Evolutionary conservation across 2,888 invertebrate species (phyloP), one percentile per base, ranked within the genome.

Genomic region (Limnephilus lunatus): DNA sequence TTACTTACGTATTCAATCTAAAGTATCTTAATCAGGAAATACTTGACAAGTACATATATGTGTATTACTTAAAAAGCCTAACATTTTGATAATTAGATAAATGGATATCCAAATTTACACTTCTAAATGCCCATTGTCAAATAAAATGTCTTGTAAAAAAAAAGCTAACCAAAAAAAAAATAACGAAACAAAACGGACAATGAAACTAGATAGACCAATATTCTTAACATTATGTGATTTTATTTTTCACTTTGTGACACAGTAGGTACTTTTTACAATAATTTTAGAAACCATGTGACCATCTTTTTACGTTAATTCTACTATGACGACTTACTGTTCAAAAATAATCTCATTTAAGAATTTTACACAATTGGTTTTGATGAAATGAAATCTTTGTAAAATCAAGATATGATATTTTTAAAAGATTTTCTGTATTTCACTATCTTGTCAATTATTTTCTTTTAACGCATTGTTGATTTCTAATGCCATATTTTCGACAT

Each of bases 161-260:
- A 68, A 68, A n/a, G 25, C 25, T 25, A n/a, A 25, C 25, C 5
- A 68, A 68, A 68, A 68, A 68, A 25, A 19, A 48, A 48, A 48
- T 14, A n/a, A n/a, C n/a, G 1, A 48, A 14, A 48, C 48, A 14
- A 48, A 48, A 48, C 14, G 3, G 48, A 3, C 15, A 48, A 68
- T 25, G 7, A 68, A 68, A 68, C 68, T 68, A 68, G 68, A 68
- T 15, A 68, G 7, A n/a, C 68, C 25, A 68, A 68, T 68, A 25
- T 25, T 9, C 5, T 25, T 68, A 25, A 25, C 9, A 68, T 83
- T 83, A 25, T 32, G 32, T 4, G 35, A 83, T 83, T 32, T 83
- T 83, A 35, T 35, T 9, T 83, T 83, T 83, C 83, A 83, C 83
- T 83, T 83, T 83, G 83, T 83, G 83, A 83, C 83, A 83, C 25